Conservation (phyloP, 2,797 vertebrate genomes). For the Synaphobranchus kaupii region DNA sequence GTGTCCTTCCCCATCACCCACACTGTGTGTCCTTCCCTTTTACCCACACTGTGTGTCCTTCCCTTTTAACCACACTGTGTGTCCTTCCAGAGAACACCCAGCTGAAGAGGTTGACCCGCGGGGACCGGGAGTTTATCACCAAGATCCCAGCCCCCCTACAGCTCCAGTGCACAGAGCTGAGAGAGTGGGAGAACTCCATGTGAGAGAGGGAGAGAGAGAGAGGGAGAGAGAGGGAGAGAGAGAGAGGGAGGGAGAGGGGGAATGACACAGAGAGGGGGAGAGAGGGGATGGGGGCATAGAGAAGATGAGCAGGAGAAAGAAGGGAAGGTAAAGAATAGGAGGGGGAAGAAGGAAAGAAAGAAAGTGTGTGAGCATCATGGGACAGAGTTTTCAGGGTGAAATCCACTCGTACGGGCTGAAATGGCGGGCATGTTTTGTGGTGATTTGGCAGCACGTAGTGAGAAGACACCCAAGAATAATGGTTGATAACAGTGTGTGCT, state of each 20-base stretch:
- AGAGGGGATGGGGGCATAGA: constrained; percentile 28
- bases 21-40: too few relatives aligned
- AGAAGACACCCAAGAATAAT: neutral
- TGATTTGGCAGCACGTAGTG: neutral
- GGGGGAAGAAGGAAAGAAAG: neutral
- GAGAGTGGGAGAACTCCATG: constrained; percentile 23
- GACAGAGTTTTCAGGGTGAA: neutral
- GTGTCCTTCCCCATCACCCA: too few relatives aligned
- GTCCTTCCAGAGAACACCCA: constrained; percentile 42
- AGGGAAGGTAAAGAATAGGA: neutral
- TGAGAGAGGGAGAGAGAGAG: constrained; percentile 32
- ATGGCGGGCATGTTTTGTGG: neutral
- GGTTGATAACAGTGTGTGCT: constrained; percentile 6
- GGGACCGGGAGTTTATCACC: constrained; percentile 68
- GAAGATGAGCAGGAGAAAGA: neutral
- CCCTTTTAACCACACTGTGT: neutral
- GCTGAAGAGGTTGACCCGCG: constrained; percentile 59
- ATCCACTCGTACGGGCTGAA: neutral
- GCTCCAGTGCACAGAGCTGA: constrained; percentile 63
- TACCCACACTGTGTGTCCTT: too few relatives aligned
- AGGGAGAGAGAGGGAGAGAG: constrained; percentile 43
- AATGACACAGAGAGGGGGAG: constrained; percentile 48
- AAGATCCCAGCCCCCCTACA: constrained; percentile 57
- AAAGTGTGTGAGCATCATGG: neutral
- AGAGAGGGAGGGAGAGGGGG: constrained; percentile 17